phyloP scores from a whole-genome alignment of 2,888 invertebrate genomes.

The Actias luna region DNA sequence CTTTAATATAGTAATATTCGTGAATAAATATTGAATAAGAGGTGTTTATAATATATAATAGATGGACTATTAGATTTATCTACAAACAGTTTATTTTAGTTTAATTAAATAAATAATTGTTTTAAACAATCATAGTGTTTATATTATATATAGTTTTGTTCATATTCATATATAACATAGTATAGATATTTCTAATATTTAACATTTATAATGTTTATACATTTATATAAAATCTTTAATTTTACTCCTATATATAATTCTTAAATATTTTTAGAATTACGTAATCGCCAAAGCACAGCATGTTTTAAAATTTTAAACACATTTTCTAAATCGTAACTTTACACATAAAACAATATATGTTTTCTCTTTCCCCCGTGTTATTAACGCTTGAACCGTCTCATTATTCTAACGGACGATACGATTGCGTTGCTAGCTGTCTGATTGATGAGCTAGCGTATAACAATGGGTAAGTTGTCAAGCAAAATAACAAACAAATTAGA shows the following conservation, averaged over 20 bases:
- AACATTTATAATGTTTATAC: not conserved
- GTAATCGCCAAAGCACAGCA: constrained; percentile 62
- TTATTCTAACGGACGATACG: constrained; percentile 64
- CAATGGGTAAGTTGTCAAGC: constrained; percentile 86
- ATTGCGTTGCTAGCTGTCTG: constrained; percentile 86
- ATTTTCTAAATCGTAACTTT: constrained; percentile 52
- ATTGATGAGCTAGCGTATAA: constrained; percentile 89
- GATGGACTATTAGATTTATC: not conserved
- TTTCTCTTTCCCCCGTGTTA: constrained; percentile 75
- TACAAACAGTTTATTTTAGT: not conserved
- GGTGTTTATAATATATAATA: not conserved
- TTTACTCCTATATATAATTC: constrained; percentile 9
- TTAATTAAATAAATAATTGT: no score
- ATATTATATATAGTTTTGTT: not conserved
- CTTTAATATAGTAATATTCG: not conserved
- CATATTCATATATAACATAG: no score
- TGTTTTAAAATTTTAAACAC: constrained; percentile 58
- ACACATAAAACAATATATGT: constrained; percentile 64
- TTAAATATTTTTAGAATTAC: constrained; percentile 20
- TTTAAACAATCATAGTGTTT: not conserved
- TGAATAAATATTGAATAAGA: not conserved
- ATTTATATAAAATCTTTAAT: not conserved
- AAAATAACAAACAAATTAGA: constrained; percentile 55
- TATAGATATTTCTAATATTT: not conserved
- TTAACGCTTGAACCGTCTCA: constrained; percentile 73